Conservation (phyloP, 2,113 vertebrate species). For the Eudorcas thomsonii region DNA sequence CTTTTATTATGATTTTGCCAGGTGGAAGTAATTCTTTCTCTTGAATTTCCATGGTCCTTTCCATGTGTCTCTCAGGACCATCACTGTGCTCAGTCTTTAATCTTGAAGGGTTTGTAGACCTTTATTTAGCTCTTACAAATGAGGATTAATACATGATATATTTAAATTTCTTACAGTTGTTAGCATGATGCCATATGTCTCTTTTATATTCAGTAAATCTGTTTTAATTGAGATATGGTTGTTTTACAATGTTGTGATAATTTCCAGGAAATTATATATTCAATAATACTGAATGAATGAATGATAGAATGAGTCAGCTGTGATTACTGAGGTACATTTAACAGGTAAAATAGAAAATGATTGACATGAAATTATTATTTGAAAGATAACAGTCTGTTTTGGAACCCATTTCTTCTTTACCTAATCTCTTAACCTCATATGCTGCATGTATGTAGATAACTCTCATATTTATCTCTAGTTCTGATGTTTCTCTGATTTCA, state of each 20-base stretch:
- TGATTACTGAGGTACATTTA: neutral
- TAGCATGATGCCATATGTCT: neutral
- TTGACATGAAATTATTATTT: neutral
- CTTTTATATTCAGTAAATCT: neutral
- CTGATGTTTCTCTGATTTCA: neutral
- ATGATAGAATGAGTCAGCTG: neutral
- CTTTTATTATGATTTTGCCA: neutral
- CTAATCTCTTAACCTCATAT: neutral
- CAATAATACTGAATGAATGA: neutral
- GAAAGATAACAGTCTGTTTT: neutral
- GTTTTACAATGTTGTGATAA: neutral
- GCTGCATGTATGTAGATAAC: neutral
- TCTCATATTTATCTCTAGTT: neutral
- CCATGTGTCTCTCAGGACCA: neutral
- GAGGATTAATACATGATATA: neutral
- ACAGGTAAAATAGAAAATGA: neutral
- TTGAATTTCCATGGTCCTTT: neutral
- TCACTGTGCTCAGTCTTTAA: neutral
- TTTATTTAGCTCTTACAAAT: neutral
- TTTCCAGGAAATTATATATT: neutral
- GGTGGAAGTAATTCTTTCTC: neutral
- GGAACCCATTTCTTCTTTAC: neutral
- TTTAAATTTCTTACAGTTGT: neutral
- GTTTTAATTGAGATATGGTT: neutral
- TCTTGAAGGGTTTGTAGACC: neutral